phyloP scores from a whole-genome alignment of 2,888 invertebrate species.

The Scaptomyza caliginosa region DNA sequence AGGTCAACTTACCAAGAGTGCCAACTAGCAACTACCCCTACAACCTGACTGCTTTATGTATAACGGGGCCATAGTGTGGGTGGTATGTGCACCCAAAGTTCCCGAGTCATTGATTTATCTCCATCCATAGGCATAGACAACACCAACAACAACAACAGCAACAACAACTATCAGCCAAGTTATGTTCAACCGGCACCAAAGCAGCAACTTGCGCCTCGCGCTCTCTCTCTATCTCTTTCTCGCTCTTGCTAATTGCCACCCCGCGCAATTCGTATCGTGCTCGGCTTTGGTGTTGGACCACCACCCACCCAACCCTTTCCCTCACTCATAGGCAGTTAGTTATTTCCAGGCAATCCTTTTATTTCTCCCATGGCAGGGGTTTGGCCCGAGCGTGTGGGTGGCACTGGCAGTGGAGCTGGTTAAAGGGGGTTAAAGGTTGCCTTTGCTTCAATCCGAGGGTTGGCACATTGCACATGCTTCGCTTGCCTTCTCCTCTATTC shows the following conservation, averaged over 20 bases:
- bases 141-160: slow-evolving; percentile 16
- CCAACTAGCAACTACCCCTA: too few relatives aligned
- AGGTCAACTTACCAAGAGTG: too few relatives aligned
- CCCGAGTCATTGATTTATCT: slow-evolving; percentile 52
- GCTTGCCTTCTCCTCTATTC: slow-evolving; percentile 7
- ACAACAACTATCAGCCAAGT: background rate
- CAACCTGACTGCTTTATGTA: too few relatives aligned
- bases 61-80: too few relatives aligned
- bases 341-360: slow-evolving; percentile 56
- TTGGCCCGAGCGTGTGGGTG: background rate
- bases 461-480: slow-evolving; percentile 47
- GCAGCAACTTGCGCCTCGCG: background rate
- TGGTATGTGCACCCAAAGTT: slow-evolving; percentile 15
- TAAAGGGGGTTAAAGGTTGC: background rate
- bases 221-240: background rate
- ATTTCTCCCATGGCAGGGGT: slow-evolving; percentile 25
- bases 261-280: background rate
- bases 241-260: background rate
- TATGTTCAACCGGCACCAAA: background rate
- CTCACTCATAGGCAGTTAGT: slow-evolving; percentile 24
- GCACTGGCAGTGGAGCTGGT: too few relatives aligned
- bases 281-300: background rate
- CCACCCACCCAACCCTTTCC: background rate
- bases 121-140: slow-evolving; percentile 22
- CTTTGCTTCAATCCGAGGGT: slow-evolving; percentile 30